These are phyloP conservation scores for Regulus satrapa DNA, from an alignment of 2,113 vertebrate genomes.

Conservation along the genomic window DNA sequence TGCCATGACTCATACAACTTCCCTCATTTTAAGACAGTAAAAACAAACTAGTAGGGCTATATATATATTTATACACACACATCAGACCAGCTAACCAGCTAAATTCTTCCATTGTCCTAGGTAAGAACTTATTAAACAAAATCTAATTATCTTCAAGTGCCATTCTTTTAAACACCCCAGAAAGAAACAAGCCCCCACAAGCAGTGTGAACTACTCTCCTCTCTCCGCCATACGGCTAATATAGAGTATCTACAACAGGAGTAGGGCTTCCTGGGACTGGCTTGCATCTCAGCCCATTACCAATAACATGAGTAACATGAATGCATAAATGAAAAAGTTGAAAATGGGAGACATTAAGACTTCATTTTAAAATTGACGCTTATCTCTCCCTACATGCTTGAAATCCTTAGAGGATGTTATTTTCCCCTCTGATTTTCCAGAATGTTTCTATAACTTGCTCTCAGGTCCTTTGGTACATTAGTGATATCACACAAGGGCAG, in stretches of 20 bases:
- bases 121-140: not conserved
- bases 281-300: not conserved
- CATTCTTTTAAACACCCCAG: not conserved
- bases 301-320: not conserved
- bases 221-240: not conserved
- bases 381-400: not conserved
- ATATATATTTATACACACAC: too few species aligned
- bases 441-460: not conserved
- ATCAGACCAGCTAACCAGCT: too few species aligned
- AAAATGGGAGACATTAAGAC: not conserved
- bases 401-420: not conserved
- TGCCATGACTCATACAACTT: not conserved
- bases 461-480: accelerated
- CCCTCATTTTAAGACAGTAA: not conserved
- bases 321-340: not conserved
- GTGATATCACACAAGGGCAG: not conserved
- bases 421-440: not conserved
- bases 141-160: not conserved
- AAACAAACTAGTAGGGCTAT: not conserved
- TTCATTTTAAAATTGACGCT: not conserved
- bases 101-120: not conserved
- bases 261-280: not conserved
- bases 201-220: not conserved
- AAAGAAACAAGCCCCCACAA: not conserved
- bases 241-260: not conserved